Evolutionary conservation across 2,113 vertebrate genomes (phyloP).

Genomic region (Pampusana beccarii): DNA sequence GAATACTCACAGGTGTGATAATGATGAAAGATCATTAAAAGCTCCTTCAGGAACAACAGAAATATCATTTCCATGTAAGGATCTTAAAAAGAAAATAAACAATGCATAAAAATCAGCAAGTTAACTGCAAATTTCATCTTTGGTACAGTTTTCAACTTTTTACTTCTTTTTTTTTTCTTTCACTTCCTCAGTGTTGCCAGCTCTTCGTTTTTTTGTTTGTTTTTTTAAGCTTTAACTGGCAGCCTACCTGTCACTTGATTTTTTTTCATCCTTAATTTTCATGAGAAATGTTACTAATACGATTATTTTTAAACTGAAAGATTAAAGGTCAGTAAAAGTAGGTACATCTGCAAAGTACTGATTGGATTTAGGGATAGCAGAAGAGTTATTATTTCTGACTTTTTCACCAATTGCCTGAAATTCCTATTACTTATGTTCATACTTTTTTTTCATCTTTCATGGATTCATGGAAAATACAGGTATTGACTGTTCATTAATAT

Average conservation of each 20-base stretch:
- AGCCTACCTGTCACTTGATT: neutral
- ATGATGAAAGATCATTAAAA: constrained; percentile 91
- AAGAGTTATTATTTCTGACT: neutral
- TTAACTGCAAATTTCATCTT: neutral
- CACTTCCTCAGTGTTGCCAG: neutral
- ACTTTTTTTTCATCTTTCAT: neutral
- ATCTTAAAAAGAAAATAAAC: constrained; percentile 74
- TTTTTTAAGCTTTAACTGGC: neutral
- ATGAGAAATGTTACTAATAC: neutral
- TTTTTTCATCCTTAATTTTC: neutral
- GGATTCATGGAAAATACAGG: neutral
- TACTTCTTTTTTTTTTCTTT: neutral
- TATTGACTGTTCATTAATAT: neutral
- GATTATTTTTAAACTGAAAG: neutral
- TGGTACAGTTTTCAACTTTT: neutral
- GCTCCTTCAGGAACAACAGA: constrained; percentile 94
- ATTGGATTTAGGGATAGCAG: neutral
- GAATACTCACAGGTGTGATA: constrained; percentile 95
- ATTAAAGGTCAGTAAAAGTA: neutral
- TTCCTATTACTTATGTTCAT: neutral
- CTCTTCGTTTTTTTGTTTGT: neutral
- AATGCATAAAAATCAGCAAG: neutral
- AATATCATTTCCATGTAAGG: constrained; percentile 97
- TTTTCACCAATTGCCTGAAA: neutral
- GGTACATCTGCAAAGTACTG: neutral